Evolutionary conservation across 2,113 vertebrate species (phyloP).

Genomic region (Strix uralensis): DNA sequence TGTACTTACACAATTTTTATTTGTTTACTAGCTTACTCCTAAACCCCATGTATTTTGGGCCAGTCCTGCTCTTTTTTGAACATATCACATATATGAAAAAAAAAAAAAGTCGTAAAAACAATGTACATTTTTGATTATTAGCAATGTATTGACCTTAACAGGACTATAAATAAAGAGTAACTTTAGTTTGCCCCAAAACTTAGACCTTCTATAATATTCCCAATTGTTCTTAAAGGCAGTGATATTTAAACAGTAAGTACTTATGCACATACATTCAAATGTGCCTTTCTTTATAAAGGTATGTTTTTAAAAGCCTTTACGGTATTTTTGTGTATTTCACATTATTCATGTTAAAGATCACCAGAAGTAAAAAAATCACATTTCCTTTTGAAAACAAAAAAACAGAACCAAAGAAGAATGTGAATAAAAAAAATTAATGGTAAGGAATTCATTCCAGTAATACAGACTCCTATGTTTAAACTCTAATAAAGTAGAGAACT

Average conservation of each 20-base stretch:
- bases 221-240: background rate
- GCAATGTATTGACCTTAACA: background rate
- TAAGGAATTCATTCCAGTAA: background rate
- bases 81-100: background rate
- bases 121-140: background rate
- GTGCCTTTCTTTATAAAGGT: background rate
- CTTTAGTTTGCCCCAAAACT: background rate
- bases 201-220: background rate
- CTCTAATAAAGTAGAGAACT: background rate
- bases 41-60: background rate
- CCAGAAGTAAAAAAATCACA: background rate
- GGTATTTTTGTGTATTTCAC: background rate
- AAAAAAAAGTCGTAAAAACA: no score
- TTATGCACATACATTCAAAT: background rate
- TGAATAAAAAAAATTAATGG: background rate
- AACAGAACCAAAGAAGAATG: background rate
- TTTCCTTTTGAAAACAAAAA: background rate
- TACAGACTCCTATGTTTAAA: background rate
- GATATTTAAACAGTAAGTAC: background rate
- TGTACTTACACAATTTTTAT: background rate
- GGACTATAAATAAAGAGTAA: background rate
- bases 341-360: background rate
- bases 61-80: background rate
- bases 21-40: background rate
- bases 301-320: background rate